Conservation (phyloP, 92 coral and sea anemone genomes). For the Muricea muricata region DNA sequence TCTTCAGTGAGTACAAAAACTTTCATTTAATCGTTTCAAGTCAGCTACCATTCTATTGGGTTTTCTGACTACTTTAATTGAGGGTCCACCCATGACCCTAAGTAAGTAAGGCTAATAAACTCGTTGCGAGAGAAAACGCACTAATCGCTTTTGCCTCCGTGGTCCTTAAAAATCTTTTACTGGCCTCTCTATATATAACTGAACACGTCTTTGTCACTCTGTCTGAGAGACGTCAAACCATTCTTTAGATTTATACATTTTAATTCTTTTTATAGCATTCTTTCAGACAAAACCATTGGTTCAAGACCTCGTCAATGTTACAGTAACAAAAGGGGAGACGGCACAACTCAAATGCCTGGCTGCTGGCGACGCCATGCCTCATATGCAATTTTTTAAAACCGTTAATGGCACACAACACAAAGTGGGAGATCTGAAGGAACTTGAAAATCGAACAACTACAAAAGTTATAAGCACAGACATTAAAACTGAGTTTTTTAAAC, state of each 20-base stretch:
- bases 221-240: no score
- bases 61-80: no score
- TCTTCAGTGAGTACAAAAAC: slow-evolving; percentile 69
- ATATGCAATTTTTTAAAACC: slow-evolving; percentile 82
- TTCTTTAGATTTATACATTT: background rate
- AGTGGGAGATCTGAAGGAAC: background rate
- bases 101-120: no score
- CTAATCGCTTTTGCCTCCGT: no score
- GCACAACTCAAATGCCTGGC: slow-evolving; percentile 76
- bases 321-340: slow-evolving; percentile 73
- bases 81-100: no score
- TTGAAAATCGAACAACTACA: background rate
- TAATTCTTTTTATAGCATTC: slow-evolving; percentile 63
- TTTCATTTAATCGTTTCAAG: no score
- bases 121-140: no score
- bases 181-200: no score
- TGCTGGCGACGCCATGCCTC: slow-evolving; percentile 90
- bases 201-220: no score
- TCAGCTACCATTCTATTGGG: background rate
- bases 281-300: slow-evolving; percentile 79
- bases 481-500: slow-evolving; percentile 65
- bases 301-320: slow-evolving; percentile 69
- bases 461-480: background rate
- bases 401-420: background rate
- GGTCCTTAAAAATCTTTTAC: no score